Evolutionary conservation across 1,140 invertebrate genomes (phyloP), one percentile per base, ranked within the genome.

Genomic region (Aphaenogaster ashmeadi): DNA sequence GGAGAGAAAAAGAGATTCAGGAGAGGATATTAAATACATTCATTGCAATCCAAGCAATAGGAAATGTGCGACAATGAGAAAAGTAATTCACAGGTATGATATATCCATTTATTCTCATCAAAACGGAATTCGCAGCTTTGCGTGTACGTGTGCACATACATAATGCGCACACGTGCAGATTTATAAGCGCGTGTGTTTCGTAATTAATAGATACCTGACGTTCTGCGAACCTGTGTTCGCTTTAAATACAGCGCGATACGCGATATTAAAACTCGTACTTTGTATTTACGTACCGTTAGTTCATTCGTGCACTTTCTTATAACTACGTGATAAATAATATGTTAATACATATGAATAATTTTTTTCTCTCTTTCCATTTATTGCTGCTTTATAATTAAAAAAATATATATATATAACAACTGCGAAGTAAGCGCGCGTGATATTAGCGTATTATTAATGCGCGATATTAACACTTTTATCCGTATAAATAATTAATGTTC

Each of bases 61-160:
- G 54, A 75, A 84, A 84, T 5, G 8, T 0, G 11, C 27, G 18
- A 84, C 69, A 84, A 84, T 84, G 54, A 27, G 33, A 74, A 74
- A 74, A 74, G 54, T 84, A 84, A 60, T 84, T 84, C 80, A 36
- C 69, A 60, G 50, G 13, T 41, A 50, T 47, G 38, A 74, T 69
- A 74, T n/a, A 83, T 83, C 18, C 80, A 58, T 74, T 74, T 50
- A 84, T 75, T 83, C 41, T 50, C 69, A 60, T 84, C 69, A 75
- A 62, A 74, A 21, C 11, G 41, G 54, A 74, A 60, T 62, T 74
- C 52, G 27, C 27, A 9, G 52, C 36, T 6, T 83, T 27, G 21
- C 27, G 62, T 33, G 13, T 27, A 27, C 21, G 15, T 52, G 9
- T 41, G 38, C 21, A 60, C 7, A 6, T 18, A 47, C 18, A 52